A percentile compares a stretch with the other conserved stretches of the same genome.
Evolutionary conservation across 2,888 invertebrate species (phyloP).

Genomic region (Terebella lapidaria): DNA sequence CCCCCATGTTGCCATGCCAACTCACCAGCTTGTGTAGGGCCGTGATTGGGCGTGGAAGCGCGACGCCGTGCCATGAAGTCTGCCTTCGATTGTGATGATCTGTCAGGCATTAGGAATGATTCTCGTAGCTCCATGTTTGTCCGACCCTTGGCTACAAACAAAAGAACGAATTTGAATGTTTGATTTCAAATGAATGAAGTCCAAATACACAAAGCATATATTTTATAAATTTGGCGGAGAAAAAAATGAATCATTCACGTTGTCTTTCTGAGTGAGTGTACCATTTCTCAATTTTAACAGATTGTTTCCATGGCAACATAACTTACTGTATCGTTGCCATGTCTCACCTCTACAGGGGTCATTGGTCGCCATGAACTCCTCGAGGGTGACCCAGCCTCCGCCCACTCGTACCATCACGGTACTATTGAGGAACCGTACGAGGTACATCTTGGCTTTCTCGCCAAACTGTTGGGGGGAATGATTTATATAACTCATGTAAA

Average conservation of each 20-base stretch:
- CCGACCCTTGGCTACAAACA: constrained; percentile 89
- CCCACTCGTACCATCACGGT: constrained; percentile 99
- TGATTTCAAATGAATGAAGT: too few species aligned
- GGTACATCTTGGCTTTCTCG: constrained; percentile 58
- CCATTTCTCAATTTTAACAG: too few species aligned
- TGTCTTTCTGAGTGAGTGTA: too few species aligned
- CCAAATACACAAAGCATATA: too few species aligned
- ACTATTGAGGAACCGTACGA: constrained; percentile 94
- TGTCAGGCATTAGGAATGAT: constrained; percentile 97
- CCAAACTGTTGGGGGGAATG: constrained; percentile 46
- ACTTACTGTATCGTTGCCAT: too few species aligned
- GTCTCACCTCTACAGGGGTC: constrained; percentile 97
- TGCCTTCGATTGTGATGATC: constrained; percentile 93
- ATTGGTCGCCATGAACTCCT: constrained; percentile 97
- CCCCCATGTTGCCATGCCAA: too few species aligned
- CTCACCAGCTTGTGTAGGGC: not conserved
- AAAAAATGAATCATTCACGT: too few species aligned
- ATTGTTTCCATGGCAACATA: too few species aligned
- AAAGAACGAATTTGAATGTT: too few species aligned
- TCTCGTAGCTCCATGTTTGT: constrained; percentile 99
- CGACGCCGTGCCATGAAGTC: constrained; percentile 76
- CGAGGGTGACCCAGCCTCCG: constrained; percentile 98
- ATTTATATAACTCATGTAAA: not conserved
- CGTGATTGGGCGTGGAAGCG: not conserved
- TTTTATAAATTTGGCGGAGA: too few species aligned